Percentiles rank a stretch among this genome's conserved stretches.
These are phyloP conservation scores for Pagetopsis macropterus DNA, from an alignment of 2,797 vertebrate genomes.

Conservation along the genomic window DNA sequence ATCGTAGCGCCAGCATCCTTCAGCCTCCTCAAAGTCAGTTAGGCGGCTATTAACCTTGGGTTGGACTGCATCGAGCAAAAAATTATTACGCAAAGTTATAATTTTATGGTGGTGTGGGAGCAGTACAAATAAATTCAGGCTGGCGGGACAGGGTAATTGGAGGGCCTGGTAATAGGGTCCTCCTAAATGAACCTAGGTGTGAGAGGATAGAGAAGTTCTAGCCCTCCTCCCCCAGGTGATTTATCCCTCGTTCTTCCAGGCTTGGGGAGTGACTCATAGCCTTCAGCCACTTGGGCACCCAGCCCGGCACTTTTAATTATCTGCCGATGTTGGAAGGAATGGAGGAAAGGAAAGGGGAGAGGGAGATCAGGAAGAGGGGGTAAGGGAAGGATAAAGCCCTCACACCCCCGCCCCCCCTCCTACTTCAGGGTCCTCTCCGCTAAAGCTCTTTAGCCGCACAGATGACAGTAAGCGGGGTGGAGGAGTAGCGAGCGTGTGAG, in stretches of 20 bases:
- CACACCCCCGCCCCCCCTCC: slow-evolving; percentile 69
- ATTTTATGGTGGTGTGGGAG: slow-evolving; percentile 84
- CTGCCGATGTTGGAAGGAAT: slow-evolving; percentile 67
- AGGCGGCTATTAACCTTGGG: slow-evolving; percentile 86
- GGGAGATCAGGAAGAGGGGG: slow-evolving; percentile 52
- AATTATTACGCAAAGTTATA: slow-evolving; percentile 87
- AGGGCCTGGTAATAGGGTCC: slow-evolving; percentile 81
- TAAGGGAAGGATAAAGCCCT: slow-evolving; percentile 68
- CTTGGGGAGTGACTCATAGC: slow-evolving; percentile 83
- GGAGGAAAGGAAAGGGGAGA: slow-evolving; percentile 47
- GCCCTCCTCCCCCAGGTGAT: slow-evolving; percentile 77
- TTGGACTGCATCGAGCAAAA: slow-evolving; percentile 79
- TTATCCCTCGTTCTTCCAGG: slow-evolving; percentile 77
- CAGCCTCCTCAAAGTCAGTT: slow-evolving; percentile 81
- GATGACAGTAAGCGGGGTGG: slow-evolving; percentile 76
- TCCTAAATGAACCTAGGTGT: slow-evolving; percentile 78
- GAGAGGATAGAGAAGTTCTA: slow-evolving; percentile 75
- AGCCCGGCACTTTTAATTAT: slow-evolving; percentile 83
- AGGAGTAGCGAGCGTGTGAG: slow-evolving; percentile 69
- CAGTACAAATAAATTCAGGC: slow-evolving; percentile 85
- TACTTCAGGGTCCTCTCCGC: slow-evolving; percentile 70
- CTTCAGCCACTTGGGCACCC: slow-evolving; percentile 78
- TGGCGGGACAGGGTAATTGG: slow-evolving; percentile 85
- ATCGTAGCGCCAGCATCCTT: slow-evolving; percentile 69
- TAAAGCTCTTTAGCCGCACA: slow-evolving; percentile 80